Evolutionary conservation across 2,113 vertebrate genomes (phyloP).

Genomic region (Brachyhypopomus gauderio): DNA sequence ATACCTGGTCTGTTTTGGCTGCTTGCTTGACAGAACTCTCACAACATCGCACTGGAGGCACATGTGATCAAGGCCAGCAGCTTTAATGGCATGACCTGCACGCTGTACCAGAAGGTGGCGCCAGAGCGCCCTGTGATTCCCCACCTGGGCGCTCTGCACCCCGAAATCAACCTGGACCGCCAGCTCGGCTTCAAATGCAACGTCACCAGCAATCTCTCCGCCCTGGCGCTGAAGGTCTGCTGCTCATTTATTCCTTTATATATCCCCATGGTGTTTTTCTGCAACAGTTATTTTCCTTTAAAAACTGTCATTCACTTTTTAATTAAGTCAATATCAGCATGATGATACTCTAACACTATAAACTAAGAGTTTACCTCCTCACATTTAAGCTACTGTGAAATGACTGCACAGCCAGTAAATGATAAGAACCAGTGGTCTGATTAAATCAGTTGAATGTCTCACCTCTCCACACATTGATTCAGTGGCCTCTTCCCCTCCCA

Average conservation of each 20-base stretch:
- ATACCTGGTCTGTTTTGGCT: background rate
- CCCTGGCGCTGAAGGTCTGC: slow-evolving; percentile 87
- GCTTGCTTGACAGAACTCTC: slow-evolving; percentile 82
- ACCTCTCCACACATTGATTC: background rate
- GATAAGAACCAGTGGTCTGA: no score
- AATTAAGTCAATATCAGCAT: no score
- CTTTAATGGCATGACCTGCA: slow-evolving; percentile 96
- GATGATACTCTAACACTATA: no score
- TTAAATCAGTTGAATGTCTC: no score
- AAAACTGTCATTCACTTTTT: no score
- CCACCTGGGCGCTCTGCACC: slow-evolving; percentile 77
- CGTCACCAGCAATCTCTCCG: slow-evolving; percentile 87
- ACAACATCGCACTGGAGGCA: slow-evolving; percentile 94
- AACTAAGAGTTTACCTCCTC: no score
- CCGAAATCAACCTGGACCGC: slow-evolving; percentile 83
- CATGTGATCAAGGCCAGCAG: slow-evolving; percentile 85
- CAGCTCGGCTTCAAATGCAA: slow-evolving; percentile 98
- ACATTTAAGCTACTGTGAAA: no score
- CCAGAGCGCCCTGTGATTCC: slow-evolving; percentile 78
- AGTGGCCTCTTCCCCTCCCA: background rate
- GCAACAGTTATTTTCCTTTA: background rate
- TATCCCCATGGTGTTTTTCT: background rate
- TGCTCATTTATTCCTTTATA: background rate
- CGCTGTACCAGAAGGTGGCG: slow-evolving; percentile 87
- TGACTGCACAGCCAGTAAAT: no score